Percentiles rank a stretch among this genome's conserved stretches.
These are phyloP conservation scores for Etheostoma spectabile DNA, from an alignment of 2,113 vertebrate species.

Conservation along the genomic window DNA sequence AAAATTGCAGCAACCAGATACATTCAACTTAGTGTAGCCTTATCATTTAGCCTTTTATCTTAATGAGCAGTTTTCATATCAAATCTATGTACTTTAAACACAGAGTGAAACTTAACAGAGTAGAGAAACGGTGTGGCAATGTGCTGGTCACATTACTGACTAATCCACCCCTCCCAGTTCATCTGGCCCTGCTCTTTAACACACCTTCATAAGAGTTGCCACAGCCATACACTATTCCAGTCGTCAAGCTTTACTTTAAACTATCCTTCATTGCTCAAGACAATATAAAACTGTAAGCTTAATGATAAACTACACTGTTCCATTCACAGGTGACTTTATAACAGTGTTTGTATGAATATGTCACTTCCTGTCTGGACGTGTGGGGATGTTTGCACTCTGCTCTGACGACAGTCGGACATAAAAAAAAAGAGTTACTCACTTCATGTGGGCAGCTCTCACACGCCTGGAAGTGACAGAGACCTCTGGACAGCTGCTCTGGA, in stretches of 20 bases:
- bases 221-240: not conserved
- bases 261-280: not conserved
- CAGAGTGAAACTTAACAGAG: slow-evolving; percentile 45
- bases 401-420: slow-evolving; percentile 1
- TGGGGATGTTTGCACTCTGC: slow-evolving; percentile 36
- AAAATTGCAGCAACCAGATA: not conserved
- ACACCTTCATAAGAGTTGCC: slow-evolving; percentile 32
- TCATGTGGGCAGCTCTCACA: slow-evolving; percentile 88
- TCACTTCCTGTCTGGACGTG: slow-evolving; percentile 51
- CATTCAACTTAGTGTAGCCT: not conserved
- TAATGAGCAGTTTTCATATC: not conserved
- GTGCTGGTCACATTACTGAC: slow-evolving; percentile 60
- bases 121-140: slow-evolving; percentile 42
- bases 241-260: not conserved
- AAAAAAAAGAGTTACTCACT: slow-evolving; percentile 79
- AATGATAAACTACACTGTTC: slow-evolving; percentile 12
- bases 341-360: slow-evolving; percentile 48
- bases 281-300: slow-evolving; percentile 14
- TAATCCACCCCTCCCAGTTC: slow-evolving; percentile 69
- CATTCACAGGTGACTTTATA: slow-evolving; percentile 24
- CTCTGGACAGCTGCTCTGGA: slow-evolving; percentile 77
- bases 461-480: slow-evolving; percentile 88
- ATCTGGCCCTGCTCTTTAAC: slow-evolving; percentile 17
- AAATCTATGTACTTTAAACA: not conserved
- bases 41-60: not conserved